Base-by-base conservation (phyloP, 2,888 invertebrate genomes). In the Agrotis clavis region DNA sequence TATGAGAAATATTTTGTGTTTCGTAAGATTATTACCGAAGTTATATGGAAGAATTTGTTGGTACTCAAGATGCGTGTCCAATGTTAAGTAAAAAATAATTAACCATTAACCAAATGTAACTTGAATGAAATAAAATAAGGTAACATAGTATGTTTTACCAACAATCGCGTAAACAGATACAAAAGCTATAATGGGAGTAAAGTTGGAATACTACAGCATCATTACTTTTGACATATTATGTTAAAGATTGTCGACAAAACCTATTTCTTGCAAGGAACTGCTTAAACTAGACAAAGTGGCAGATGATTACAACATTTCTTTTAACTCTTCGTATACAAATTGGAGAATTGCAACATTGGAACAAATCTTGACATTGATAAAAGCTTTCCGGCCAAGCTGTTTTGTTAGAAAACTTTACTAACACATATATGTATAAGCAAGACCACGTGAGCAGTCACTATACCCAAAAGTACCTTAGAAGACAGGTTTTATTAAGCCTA, bases 1-100 rank as follows among this genome's bases (percentile, higher is more conserved):
- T 81, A 85, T 83, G 71, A 83, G 82, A 74, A 84, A 82, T 79
- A 71, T 83, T 76, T 77, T 70, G 41, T 25, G 77, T 83, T 86
- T 79, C 76, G 78, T 81, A 80, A 82, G 62, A 63, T 75, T 41
- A 54, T 72, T 77, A 69, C 66, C 53, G 63, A 48, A 35, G 30
- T 76, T 61, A 59, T 41, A 61, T 53, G n/a, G n/a, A 64, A 30
- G 41, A 80, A 74, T 67, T 30, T 53, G 30, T 54, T 50, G 54
- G 60, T 21, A 66, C 56, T 64, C 35, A 63, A 81, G 41, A 64
- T 60, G 51, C 56, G 50, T 61, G 57, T 60, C 59, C n/a, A 71
- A 71, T 30, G 53, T 60, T 64, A 50, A 41, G 30, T 60, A 59
- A 48, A 59, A 64, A 16, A 16, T 57, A n/a, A 16, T 50, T 21